Evolutionary conservation across 2,797 vertebrate species (phyloP).

Genomic region (Aulostomus chinensis): DNA sequence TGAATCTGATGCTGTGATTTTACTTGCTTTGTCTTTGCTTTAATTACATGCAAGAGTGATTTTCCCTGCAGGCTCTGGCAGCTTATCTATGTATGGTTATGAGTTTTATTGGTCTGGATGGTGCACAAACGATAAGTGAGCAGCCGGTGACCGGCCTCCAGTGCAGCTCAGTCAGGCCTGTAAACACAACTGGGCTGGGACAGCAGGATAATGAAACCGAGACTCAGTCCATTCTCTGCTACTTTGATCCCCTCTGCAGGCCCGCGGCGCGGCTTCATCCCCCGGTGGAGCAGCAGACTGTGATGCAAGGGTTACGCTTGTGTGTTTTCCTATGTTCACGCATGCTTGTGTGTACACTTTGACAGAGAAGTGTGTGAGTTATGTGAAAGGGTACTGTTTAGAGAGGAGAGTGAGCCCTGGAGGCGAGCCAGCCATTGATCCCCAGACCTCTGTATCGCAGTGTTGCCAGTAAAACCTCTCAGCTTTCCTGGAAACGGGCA

Average conservation of each 20-base stretch:
- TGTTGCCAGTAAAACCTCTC: slow-evolving; percentile 21
- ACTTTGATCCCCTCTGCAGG: slow-evolving; percentile 48
- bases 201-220: slow-evolving; percentile 49
- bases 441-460: slow-evolving; percentile 30
- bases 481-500: slow-evolving; percentile 36
- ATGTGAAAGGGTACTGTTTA: slow-evolving; percentile 30
- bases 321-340: slow-evolving; percentile 28
- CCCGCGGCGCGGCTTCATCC: slow-evolving; percentile 17
- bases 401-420: slow-evolving; percentile 28
- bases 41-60: slow-evolving; percentile 44
- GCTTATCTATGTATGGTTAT: slow-evolving; percentile 50
- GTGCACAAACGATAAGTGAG: slow-evolving; percentile 44
- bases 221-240: background rate
- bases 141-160: slow-evolving; percentile 46
- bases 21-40: slow-evolving; percentile 36
- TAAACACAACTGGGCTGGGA: slow-evolving; percentile 24
- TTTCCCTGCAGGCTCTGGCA: slow-evolving; percentile 35
- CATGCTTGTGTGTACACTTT: slow-evolving; percentile 10
- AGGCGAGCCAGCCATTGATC: slow-evolving; percentile 49
- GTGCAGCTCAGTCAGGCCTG: slow-evolving; percentile 39
- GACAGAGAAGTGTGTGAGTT: slow-evolving; percentile 20
- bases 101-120: slow-evolving; percentile 58
- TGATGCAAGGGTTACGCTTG: background rate
- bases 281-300: slow-evolving; percentile 26
- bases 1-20: slow-evolving; percentile 46